Evolutionary conservation across 1,140 invertebrate genomes (phyloP).

Genomic region (Drosophila hydei): DNA sequence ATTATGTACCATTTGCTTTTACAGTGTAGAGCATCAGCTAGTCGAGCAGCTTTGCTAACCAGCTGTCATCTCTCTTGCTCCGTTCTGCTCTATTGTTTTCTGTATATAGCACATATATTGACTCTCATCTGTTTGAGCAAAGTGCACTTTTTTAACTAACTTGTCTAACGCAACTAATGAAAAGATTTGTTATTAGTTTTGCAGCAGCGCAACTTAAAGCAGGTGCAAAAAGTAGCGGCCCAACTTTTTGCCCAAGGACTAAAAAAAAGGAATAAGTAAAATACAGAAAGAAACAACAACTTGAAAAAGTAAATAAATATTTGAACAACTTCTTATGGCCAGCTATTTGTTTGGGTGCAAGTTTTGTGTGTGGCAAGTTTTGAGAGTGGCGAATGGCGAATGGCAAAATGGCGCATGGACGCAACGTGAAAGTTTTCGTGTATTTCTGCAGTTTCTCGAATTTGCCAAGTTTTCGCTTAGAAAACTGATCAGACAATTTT

Average conservation of each 20-base stretch:
- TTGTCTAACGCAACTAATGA: slow-evolving; percentile 81
- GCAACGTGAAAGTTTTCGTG: slow-evolving; percentile 59
- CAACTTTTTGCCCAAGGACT: slow-evolving; percentile 58
- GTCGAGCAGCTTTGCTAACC: background rate
- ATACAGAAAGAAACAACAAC: slow-evolving; percentile 59
- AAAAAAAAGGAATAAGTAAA: slow-evolving; percentile 45
- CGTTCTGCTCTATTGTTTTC: slow-evolving; percentile 12
- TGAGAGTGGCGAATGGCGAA: background rate
- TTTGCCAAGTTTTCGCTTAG: slow-evolving; percentile 49
- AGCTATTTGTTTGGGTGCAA: slow-evolving; percentile 67
- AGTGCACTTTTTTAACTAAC: slow-evolving; percentile 80
- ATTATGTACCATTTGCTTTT: no score
- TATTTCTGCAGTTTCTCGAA: slow-evolving; percentile 52
- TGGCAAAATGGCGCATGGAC: slow-evolving; percentile 44
- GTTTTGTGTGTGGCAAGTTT: slow-evolving; percentile 31
- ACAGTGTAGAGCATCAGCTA: background rate
- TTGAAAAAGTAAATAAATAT: slow-evolving; percentile 82
- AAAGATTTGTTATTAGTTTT: slow-evolving; percentile 81
- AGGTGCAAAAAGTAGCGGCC: slow-evolving; percentile 62
- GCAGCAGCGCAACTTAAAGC: slow-evolving; percentile 32
- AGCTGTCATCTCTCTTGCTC: background rate
- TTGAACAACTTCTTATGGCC: slow-evolving; percentile 80
- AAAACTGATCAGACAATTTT: slow-evolving; percentile 76
- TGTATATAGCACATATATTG: slow-evolving; percentile 21
- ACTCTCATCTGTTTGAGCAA: slow-evolving; percentile 67